A percentile compares a stretch with the other conserved stretches of the same genome.
These are phyloP conservation scores for Clunio marinus DNA, from an alignment of 2,888 invertebrate species.

Conservation along the genomic window DNA sequence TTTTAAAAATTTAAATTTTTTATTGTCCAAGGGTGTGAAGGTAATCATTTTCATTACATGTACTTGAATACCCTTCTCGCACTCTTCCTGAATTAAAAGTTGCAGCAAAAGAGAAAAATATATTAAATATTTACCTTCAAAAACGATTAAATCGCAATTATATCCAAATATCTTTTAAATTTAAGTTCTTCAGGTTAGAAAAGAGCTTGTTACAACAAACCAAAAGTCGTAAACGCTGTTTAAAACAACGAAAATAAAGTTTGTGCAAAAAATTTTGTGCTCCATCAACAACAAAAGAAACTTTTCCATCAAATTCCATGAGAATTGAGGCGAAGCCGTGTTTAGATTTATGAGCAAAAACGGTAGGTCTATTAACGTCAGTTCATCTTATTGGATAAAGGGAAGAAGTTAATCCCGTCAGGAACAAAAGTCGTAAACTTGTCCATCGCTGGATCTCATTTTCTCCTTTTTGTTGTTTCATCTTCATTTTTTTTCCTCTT, in stretches of 20 bases:
- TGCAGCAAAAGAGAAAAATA: background rate
- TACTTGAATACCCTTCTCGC: too few species aligned
- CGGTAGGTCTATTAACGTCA: background rate
- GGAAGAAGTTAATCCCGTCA: too few species aligned
- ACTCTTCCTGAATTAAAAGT: too few species aligned
- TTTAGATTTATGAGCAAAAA: slow-evolving; percentile 33
- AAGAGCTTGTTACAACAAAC: background rate
- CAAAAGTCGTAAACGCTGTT: background rate
- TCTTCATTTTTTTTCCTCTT: slow-evolving; percentile 7
- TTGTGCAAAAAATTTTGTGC: slow-evolving; percentile 4
- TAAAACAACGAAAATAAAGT: background rate
- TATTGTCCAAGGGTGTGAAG: too few species aligned
- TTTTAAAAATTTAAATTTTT: too few species aligned
- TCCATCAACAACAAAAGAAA: slow-evolving; percentile 30
- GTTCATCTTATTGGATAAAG: too few species aligned
- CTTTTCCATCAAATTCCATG: slow-evolving; percentile 1
- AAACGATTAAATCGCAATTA: background rate
- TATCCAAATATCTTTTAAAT: background rate
- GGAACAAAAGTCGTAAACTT: too few species aligned
- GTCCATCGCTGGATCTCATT: slow-evolving; percentile 18
- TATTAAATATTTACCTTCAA: too few species aligned
- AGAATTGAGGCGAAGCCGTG: slow-evolving; percentile 8
- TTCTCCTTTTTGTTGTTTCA: slow-evolving; percentile 5
- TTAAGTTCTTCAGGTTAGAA: too few species aligned
- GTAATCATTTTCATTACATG: too few species aligned